phyloP scores from a whole-genome alignment of 2,888 invertebrate genomes.

The Polyommatus iphigenia region DNA sequence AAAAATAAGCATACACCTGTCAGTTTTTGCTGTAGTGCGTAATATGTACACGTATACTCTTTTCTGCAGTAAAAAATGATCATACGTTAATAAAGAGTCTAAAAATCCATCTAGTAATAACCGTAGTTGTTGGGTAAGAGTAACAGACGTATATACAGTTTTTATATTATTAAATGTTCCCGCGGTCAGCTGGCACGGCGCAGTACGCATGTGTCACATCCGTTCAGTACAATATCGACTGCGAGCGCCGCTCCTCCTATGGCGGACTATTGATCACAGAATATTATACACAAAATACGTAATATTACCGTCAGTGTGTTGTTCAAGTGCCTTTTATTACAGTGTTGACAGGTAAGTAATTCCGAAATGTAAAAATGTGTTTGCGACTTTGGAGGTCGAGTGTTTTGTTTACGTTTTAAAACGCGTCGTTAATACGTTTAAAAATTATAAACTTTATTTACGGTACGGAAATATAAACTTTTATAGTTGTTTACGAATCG shows the following conservation, averaged over 20 bases:
- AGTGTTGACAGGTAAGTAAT: conserved; percentile 6
- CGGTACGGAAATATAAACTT: too few relatives aligned
- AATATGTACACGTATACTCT: too few relatives aligned
- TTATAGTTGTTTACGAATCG: background rate
- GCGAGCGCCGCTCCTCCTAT: background rate
- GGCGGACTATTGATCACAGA: conserved; percentile 4
- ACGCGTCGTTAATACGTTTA: background rate
- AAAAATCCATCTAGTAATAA: too few relatives aligned
- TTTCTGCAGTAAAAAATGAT: too few relatives aligned
- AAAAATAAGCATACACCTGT: too few relatives aligned
- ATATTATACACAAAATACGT: conserved; percentile 38
- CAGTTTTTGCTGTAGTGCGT: too few relatives aligned
- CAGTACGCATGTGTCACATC: background rate
- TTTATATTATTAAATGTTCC: background rate
- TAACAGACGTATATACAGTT: too few relatives aligned
- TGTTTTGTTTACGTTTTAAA: conserved; percentile 43
- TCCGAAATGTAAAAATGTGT: conserved; percentile 22
- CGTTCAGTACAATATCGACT: background rate
- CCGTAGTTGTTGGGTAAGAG: too few relatives aligned
- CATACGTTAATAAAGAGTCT: too few relatives aligned
- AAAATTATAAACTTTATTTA: background rate
- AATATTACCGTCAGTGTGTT: conserved; percentile 18
- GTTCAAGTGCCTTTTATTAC: conserved; percentile 55
- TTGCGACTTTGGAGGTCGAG: conserved; percentile 54
- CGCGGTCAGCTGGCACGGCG: background rate